Base-by-base conservation (phyloP, 1,140 invertebrate genomes). In the Teleopsis dalmanni region DNA sequence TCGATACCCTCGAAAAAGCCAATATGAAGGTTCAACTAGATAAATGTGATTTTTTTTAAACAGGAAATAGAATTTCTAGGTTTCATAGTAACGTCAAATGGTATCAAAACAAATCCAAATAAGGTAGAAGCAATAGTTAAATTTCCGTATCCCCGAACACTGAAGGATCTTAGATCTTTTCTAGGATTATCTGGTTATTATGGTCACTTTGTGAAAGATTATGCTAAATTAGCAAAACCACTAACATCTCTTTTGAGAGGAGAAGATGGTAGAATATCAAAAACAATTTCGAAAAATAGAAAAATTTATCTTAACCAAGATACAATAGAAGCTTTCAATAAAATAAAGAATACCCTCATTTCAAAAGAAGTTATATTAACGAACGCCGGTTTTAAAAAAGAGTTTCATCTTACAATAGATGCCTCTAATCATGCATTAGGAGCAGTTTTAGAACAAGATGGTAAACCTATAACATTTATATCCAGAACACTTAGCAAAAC, bases 11-110 rank as follows among this genome's bases (percentile, higher is more conserved):
- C 1, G 33, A 54, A 21, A 42, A 57, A n/a, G 65, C 71, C 11
- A 62, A 65, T 22, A 52, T 78, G 6, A 76, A 72, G 38, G 57
- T 76, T 6, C 75, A 74, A 34, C 51, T 71, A 6, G 50, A 60
- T 44, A 75, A 76, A 57, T 70, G 62, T 40, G 45, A 69, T 23
- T 75, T 77, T 26, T 51, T 60, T 56, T 10, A 51, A 58, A 34
- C 46, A 35, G 8, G 51, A 65, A 36, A 16, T 51, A 14, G 31
- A 51, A 44, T 55, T 47, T 22, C 36, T 47, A 23, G 50, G 42
- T 1, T 56, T 48, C 21, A 10, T 49, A 4, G 21, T 51, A 18
- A 33, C 25, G n/a, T 35, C 34, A 13, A 23, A 48, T 27, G 50
- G 48, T 22, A 48, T 53, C 14, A 37, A 47, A 45, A 56, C 50